A percentile compares a stretch with the other conserved stretches of the same genome.
These are phyloP conservation scores for Gryon sp. DNA, from an alignment of 1,140 invertebrate genomes.

Conservation along the genomic window DNA sequence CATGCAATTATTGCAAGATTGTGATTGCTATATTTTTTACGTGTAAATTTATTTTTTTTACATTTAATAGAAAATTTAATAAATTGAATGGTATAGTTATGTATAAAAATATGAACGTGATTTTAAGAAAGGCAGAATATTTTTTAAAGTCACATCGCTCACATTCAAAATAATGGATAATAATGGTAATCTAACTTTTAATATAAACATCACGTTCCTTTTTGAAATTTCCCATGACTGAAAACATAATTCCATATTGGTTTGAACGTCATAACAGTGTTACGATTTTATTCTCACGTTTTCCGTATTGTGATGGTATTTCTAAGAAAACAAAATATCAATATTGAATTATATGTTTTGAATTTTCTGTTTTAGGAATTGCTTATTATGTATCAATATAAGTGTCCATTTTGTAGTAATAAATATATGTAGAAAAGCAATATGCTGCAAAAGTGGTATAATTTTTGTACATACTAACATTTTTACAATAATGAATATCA, in stretches of 20 bases:
- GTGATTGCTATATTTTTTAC: too few relatives aligned
- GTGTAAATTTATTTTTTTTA: too few relatives aligned
- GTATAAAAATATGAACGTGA: slow-evolving; percentile 13
- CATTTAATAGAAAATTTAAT: too few relatives aligned
- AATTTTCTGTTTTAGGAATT: background rate
- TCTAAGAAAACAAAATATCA: slow-evolving; percentile 1
- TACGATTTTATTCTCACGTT: slow-evolving; percentile 9
- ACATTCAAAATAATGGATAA: background rate
- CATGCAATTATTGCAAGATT: too few relatives aligned
- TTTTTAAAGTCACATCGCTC: background rate
- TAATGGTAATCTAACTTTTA: slow-evolving; percentile 10
- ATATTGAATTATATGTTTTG: background rate
- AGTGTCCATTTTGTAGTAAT: background rate
- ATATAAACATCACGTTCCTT: slow-evolving; percentile 8
- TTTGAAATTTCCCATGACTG: slow-evolving; percentile 2
- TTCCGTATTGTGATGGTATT: slow-evolving; percentile 1
- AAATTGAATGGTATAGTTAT: too few relatives aligned
- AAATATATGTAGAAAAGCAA: too few relatives aligned
- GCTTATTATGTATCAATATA: slow-evolving; percentile 1
- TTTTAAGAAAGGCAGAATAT: background rate
- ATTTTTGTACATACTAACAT: too few relatives aligned
- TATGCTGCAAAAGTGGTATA: too few relatives aligned
- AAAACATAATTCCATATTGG: slow-evolving; percentile 9
- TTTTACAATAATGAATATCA: too few relatives aligned
- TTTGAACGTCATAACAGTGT: slow-evolving; percentile 5